Evolutionary conservation across 2,888 invertebrate genomes (phyloP), one percentile per base, ranked within the genome.

Genomic region (Chirona hameri): DNA sequence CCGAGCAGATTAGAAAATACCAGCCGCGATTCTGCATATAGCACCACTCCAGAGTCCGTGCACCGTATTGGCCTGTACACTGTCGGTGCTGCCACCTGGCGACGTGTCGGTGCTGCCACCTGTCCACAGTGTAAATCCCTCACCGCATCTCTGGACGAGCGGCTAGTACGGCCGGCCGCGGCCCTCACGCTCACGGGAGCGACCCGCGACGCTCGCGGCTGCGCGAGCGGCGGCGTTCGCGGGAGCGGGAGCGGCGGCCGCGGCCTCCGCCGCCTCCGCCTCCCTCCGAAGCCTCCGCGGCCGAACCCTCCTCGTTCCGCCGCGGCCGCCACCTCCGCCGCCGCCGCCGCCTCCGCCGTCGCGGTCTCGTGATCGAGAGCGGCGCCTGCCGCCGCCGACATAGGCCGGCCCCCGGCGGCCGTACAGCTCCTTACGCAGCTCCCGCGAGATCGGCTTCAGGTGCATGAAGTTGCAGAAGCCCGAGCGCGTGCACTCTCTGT

Each of bases 401-500:
- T 46, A 57, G 15, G 29, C 48, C 46, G 27, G 24, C 10, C 90
- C 90, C 86, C 79, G 87, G 21, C 89, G 87, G 76, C 89, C 89
- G 86, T 90, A 90, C 72, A 91, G 87, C 86, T 91, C 95, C 89
- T 97, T 92, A 85, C 98, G 91, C 83, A 99, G 89, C 88, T 98
- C 98, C 84, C 98, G 91, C 0, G 98, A 98, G 86, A 99, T 99
- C 21, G 99, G 99, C 88, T 99, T 99, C 88, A 99, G 91, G 88
- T 99, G 99, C 99, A 99, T 99, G 90, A 99, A 99, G 90, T 99
- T 99, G 89, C 99, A 99, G 90, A 99, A 99, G 69, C 99, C 99
- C 86, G 98, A 84, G 18, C 84, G 92, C 0, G 98, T 98, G 88
- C 99, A 99, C 89, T 98, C 99, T 1, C 92, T 92, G 87, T n/a